Evolutionary conservation across 2,888 invertebrate genomes (phyloP), one percentile per base, ranked within the genome.

Genomic region (Caenorhabditis japonica): DNA sequence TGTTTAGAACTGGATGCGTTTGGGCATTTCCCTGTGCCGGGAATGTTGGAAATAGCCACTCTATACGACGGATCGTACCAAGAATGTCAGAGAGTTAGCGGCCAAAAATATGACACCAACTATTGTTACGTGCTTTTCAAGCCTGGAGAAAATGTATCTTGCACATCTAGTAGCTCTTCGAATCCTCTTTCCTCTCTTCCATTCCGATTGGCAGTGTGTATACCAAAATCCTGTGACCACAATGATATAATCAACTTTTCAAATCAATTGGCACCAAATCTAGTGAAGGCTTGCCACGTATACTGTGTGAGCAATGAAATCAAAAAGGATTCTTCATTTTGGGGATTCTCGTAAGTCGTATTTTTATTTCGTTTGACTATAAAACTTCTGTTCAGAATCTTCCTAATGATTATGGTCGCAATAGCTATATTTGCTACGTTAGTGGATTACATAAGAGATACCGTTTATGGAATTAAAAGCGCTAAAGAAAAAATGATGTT

Each of bases 1-100:
- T n/a, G n/a, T 76, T 56, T 34, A 76, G 76, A 76, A 61, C 47
- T 73, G 12, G 76, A 76, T 27, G 59, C 76, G 1, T 76, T 73
- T 15, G 76, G 76, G 3, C 53, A 68, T 5, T 51, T 69, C 4
- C 62, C 64, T 4, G 52, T 59, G 3, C 46, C 72, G 0, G 73
- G 70, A 30, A 58, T 76, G 41, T 47, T 76, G 0, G 70, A 76
- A 52, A 21, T 56, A 0, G 43, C 58, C 0, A 55, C 61, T 4
- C 43, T 69, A 7, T 58, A 60, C 17, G 69, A 58, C 13, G 76
- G 76, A 1, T 73, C 70, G 3, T 66, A 60, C 43, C 53, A 58
- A 49, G 76, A 75, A 38, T 75, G 75, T 15, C 27, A 71, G 23
- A 36, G 58, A 19, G 44, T 55, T 30, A 64, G 39, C 33, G 72